A percentile compares a stretch with the other conserved stretches of the same genome.
phyloP scores from a whole-genome alignment of 2,113 vertebrate genomes.

The Gymnobelideus leadbeateri region DNA sequence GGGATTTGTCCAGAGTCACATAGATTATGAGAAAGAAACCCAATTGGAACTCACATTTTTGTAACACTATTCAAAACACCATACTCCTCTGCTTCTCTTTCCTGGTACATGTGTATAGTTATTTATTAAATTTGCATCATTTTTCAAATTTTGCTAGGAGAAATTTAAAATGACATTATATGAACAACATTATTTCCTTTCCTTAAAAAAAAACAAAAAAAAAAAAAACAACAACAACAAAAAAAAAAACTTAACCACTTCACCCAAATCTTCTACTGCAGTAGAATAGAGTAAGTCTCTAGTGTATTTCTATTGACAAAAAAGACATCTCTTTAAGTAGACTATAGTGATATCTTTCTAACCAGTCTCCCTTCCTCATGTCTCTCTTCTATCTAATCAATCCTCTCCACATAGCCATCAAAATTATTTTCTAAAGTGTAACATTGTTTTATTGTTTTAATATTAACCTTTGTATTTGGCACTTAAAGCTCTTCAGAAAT shows the following conservation, averaged over 20 bases:
- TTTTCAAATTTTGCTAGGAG: neutral
- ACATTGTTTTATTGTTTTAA: no score
- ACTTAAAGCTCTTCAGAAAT: no score
- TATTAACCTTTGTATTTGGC: no score
- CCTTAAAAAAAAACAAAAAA: neutral
- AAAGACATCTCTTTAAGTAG: no score
- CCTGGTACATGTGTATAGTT: neutral
- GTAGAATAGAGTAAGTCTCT: neutral
- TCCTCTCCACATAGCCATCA: no score
- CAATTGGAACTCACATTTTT: neutral
- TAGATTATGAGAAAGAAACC: neutral
- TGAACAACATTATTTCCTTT: neutral
- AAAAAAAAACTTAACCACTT: neutral
- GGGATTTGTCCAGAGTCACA: neutral
- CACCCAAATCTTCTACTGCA: neutral
- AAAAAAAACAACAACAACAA: no score
- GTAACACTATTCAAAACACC: neutral
- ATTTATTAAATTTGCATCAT: neutral
- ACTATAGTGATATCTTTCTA: no score
- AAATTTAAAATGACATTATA: neutral
- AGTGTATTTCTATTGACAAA: neutral
- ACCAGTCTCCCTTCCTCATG: no score
- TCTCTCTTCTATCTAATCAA: no score
- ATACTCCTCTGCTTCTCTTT: neutral
- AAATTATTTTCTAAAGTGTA: no score